These are phyloP conservation scores for Prunella himalayana DNA, from an alignment of 2,113 vertebrate genomes.

Conservation along the genomic window DNA sequence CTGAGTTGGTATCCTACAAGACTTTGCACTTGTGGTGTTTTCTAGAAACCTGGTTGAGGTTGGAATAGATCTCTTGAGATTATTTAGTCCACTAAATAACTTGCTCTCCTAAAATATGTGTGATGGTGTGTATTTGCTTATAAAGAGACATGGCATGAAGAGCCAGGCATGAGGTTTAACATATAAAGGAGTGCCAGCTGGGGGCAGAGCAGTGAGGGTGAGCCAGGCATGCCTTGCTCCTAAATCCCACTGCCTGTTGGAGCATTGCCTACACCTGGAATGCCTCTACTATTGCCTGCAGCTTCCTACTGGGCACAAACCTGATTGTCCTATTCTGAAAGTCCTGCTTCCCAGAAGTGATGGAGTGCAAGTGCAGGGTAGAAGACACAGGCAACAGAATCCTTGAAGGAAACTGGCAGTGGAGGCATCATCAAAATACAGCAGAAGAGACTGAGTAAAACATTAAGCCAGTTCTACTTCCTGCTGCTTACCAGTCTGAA, in stretches of 20 bases:
- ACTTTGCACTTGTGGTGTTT: background rate
- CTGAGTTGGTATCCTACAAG: background rate
- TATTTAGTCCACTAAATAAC: background rate
- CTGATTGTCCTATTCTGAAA: background rate
- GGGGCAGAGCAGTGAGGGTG: background rate
- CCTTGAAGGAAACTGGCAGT: background rate
- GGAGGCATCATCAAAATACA: background rate
- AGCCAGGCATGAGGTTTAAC: background rate
- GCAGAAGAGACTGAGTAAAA: background rate
- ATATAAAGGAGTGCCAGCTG: fast-evolving
- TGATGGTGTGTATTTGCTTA: background rate
- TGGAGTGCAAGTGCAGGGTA: background rate
- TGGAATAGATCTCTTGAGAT: background rate
- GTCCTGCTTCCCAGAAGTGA: background rate
- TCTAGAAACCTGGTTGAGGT: background rate
- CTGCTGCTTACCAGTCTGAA: background rate
- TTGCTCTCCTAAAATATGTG: background rate
- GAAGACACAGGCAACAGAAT: background rate
- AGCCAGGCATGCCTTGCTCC: background rate
- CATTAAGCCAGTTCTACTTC: background rate
- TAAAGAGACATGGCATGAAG: background rate
- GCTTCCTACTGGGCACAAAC: background rate
- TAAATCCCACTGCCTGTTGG: background rate
- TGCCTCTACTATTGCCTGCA: background rate
- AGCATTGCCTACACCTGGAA: background rate